Conservation (phyloP, 2,888 invertebrate genomes). For the Stenotaenia linearis region DNA sequence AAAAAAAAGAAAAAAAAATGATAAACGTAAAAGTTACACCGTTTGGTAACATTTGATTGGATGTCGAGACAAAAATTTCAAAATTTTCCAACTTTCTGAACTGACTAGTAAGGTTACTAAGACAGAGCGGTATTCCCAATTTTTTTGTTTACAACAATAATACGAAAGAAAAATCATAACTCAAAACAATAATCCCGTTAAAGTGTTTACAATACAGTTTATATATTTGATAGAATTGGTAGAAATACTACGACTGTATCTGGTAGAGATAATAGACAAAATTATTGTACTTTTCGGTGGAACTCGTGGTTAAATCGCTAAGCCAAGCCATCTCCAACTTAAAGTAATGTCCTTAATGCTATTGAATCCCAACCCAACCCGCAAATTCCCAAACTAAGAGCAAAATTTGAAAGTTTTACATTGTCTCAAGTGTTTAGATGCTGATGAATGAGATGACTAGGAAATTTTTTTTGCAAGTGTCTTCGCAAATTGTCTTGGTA, state of each 20-base stretch:
- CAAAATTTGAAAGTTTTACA: background rate
- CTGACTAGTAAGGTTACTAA: background rate
- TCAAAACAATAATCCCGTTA: background rate
- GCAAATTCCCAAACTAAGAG: background rate
- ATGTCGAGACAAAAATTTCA: slow-evolving; percentile 2
- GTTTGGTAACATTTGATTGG: background rate
- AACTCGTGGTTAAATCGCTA: background rate
- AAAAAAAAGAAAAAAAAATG: background rate
- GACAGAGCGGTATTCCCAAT: background rate
- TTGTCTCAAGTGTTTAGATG: background rate
- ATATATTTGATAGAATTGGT: background rate
- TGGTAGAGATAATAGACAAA: slow-evolving; percentile 9
- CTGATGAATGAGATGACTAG: background rate
- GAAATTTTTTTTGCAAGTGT: background rate
- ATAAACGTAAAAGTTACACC: background rate
- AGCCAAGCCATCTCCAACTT: background rate
- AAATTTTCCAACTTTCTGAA: background rate
- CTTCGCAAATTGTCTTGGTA: background rate
- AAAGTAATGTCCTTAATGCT: background rate
- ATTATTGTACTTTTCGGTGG: background rate
- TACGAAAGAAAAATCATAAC: background rate
- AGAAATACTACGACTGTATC: background rate
- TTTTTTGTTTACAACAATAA: background rate
- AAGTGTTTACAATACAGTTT: background rate
- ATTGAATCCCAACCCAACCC: background rate